A percentile compares a stretch with the other conserved stretches of the same genome.
These are phyloP conservation scores for Trichogramma evanescens DNA, from an alignment of 2,888 invertebrate genomes.

Conservation along the genomic window DNA sequence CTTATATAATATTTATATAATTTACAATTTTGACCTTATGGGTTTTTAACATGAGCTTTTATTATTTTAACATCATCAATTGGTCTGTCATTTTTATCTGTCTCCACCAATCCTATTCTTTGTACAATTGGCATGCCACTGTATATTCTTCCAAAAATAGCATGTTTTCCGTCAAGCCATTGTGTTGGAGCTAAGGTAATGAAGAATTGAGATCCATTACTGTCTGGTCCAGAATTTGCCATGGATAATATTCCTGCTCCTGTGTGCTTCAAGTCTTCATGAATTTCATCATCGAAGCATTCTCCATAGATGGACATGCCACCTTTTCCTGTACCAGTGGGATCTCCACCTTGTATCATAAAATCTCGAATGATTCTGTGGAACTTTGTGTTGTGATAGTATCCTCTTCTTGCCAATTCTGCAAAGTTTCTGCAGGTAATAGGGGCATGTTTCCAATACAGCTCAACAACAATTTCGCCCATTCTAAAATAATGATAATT, in stretches of 20 bases:
- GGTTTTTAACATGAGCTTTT: conserved; percentile 51
- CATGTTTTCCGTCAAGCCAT: conserved; percentile 96
- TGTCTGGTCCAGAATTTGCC: conserved; percentile 97
- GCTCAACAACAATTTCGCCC: conserved; percentile 85
- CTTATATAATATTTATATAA: background rate
- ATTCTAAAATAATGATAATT: conserved; percentile 57
- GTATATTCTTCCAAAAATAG: conserved; percentile 86
- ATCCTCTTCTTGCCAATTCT: conserved; percentile 84
- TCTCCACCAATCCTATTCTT: conserved; percentile 88
- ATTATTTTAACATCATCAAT: conserved; percentile 79
- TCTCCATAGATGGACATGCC: conserved; percentile 95
- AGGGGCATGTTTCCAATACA: conserved; percentile 99
- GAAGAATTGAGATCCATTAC: conserved; percentile 98
- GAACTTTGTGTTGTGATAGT: conserved; percentile 93
- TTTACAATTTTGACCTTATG: conserved; percentile 25
- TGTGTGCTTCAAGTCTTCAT: conserved; percentile 90
- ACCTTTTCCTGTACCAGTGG: conserved; percentile 92
- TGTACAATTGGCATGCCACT: conserved; percentile 87
- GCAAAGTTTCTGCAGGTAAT: conserved; percentile 95
- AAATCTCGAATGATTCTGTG: conserved; percentile 92
- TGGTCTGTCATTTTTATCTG: conserved; percentile 87
- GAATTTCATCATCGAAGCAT: conserved; percentile 92
- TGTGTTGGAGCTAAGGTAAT: conserved; percentile 94
- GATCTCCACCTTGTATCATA: conserved; percentile 95
- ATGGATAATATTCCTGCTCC: conserved; percentile 79